Evolutionary conservation across 2,888 invertebrate species (phyloP).

Genomic region (Epinotia nisella): DNA sequence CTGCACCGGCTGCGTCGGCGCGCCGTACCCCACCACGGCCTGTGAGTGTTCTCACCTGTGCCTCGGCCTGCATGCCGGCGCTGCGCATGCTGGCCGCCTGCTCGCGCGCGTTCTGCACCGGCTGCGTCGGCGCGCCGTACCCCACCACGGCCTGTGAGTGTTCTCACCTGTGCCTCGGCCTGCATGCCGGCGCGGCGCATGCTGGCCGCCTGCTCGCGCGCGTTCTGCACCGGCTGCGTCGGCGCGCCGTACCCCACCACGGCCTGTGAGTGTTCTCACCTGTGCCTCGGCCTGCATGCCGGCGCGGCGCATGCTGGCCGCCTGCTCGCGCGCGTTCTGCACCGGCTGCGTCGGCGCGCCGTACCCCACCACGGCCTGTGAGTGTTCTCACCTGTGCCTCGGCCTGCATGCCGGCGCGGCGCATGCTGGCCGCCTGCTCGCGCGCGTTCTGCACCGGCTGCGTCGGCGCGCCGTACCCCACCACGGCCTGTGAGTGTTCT

Average conservation of each 20-base stretch:
- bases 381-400: conserved; percentile 60
- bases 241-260: conserved; percentile 75
- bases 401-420: conserved; percentile 85
- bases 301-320: conserved; percentile 87
- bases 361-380: conserved; percentile 69
- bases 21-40: conserved; percentile 75
- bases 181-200: conserved; percentile 87
- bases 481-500: conserved; percentile 55
- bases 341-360: conserved; percentile 77
- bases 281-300: conserved; percentile 81
- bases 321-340: conserved; percentile 90
- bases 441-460: conserved; percentile 88
- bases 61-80: conserved; percentile 83
- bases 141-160: conserved; percentile 67
- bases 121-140: conserved; percentile 65
- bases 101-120: conserved; percentile 88
- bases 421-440: conserved; percentile 90
- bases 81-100: conserved; percentile 90
- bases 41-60: conserved; percentile 56
- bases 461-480: conserved; percentile 70
- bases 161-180: conserved; percentile 63
- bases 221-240: conserved; percentile 86
- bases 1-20: conserved; percentile 76
- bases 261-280: conserved; percentile 52
- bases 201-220: conserved; percentile 90